Evolutionary conservation across 1,140 invertebrate genomes (phyloP), one percentile per base, ranked within the genome.

Genomic region (Drosophila albomicans): DNA sequence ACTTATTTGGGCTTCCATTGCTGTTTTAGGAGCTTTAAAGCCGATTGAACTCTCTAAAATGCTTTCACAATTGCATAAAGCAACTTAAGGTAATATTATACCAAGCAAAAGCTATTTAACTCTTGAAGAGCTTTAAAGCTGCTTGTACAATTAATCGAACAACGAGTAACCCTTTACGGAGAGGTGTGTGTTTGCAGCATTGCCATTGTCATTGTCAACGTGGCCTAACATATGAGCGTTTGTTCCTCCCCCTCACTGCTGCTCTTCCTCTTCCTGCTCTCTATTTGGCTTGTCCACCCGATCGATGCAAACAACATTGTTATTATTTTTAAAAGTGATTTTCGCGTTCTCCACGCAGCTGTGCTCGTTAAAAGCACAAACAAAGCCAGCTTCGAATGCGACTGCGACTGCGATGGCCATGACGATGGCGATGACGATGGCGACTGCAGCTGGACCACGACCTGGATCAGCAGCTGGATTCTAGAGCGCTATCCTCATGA

Each of bases 271-370:
- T 16, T 20, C 16, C 45, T 2, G 16, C 16, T 51, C 10, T 25
- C 16, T 20, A 4, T 30, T 51, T 25, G 25, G 20, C 48, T 10
- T 25, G 20, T 10, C 10, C 13, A 46, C 38, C n/a, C 28, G 11
- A 30, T 54, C 41, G 11, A 30, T 54, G 30, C 59, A 38, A 61
- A 75, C 79, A 78, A 75, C 75, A 81, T 75, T 87, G 79, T 86
- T 86, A 86, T 86, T 86, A 86, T 87, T 87, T 87, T 82, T 88
- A 87, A 87, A 88, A 84, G 77, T 80, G 80, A 88, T 84, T 87
- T 88, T 88, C 80, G 70, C 78, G 66, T 84, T 43, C 69, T 71
- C 64, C 49, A 75, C 74, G 85, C 84, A 87, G 84, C 84, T 88
- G 84, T 66, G 84, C 84, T 81, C 84, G 84, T 88, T 87, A 88